Evolutionary conservation across 2,113 vertebrate species (phyloP), one percentile per base, ranked within the genome.

Genomic region (Nanger granti): DNA sequence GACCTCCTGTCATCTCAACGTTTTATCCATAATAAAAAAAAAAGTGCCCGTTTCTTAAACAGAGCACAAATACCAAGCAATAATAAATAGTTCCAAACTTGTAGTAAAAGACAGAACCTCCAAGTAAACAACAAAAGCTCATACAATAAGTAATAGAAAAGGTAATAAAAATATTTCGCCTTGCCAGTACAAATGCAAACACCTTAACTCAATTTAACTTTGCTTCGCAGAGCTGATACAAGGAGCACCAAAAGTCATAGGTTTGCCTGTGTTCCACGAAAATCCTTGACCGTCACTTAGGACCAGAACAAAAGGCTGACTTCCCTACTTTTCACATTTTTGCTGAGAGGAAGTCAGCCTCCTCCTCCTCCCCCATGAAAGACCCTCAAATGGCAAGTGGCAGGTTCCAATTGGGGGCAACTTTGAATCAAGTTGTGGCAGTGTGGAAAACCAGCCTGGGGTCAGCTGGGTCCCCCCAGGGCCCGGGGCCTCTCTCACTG

Each of bases 31-130:
- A 99, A 99, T 99, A 98, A 99, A 98, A 99, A 99, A 99, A 98
- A 98, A 98, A 98, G 98, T 98, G 98, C 98, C 98, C 0, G 96
- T 99, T 99, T 99, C 98, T 99, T 97, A 99, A 99, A 99, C 98
- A 97, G 99, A 98, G 98, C 99, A 99, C 99, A 99, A 98, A 99
- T 99, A 99, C 99, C 99, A 99, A 99, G 99, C 99, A 99, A 99
- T 99, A 99, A 99, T 99, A 99, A 99, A 99, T 99, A 99, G 99
- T 99, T 99, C 98, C 99, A 99, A 99, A 99, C 99, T 99, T 98
- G 99, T 99, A 99, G 99, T 99, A 99, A 99, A 99, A 99, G 99
- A 99, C 99, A 98, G 99, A 99, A 99, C 98, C 98, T 99, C 99
- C 99, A 99, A 98, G 99, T 99, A 99, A 99, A 99, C 99, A 99